A percentile compares a stretch with the other conserved stretches of the same genome.
Conservation (phyloP, 2,113 vertebrate genomes). For the Apodemus speciosus region DNA sequence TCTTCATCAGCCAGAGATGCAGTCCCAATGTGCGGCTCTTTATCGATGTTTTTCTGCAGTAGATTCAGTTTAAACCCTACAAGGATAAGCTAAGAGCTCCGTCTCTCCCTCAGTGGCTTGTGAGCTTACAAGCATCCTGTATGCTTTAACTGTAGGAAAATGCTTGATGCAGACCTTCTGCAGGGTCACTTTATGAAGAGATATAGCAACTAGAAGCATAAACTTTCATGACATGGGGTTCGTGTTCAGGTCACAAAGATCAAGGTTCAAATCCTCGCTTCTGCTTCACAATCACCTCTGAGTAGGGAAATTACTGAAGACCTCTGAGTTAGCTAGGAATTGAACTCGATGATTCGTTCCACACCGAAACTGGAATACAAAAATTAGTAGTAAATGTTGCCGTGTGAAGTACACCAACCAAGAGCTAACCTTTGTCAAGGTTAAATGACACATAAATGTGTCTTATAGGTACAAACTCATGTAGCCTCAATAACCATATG, state of each 20-base stretch:
- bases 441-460: not conserved
- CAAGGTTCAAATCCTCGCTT: not conserved
- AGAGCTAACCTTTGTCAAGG: not conserved
- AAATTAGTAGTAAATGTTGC: not conserved
- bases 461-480: not conserved
- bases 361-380: not conserved
- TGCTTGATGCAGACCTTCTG: not conserved
- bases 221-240: not conserved
- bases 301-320: not conserved
- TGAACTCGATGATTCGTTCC: not conserved
- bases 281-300: not conserved
- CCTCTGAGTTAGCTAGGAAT: not conserved
- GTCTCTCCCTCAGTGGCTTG: not conserved
- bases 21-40: not conserved
- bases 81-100: not conserved
- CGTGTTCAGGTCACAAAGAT: constrained; percentile 23
- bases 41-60: not conserved
- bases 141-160: not conserved
- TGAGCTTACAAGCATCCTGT: not conserved
- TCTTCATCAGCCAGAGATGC: not conserved
- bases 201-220: not conserved
- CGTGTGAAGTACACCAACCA: not conserved
- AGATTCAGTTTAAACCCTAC: not conserved
- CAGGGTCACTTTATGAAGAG: not conserved
- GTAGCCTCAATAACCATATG: not conserved